Evolutionary conservation across 2,113 vertebrate genomes (phyloP).

Genomic region (Pseudorectes ferrugineus): DNA sequence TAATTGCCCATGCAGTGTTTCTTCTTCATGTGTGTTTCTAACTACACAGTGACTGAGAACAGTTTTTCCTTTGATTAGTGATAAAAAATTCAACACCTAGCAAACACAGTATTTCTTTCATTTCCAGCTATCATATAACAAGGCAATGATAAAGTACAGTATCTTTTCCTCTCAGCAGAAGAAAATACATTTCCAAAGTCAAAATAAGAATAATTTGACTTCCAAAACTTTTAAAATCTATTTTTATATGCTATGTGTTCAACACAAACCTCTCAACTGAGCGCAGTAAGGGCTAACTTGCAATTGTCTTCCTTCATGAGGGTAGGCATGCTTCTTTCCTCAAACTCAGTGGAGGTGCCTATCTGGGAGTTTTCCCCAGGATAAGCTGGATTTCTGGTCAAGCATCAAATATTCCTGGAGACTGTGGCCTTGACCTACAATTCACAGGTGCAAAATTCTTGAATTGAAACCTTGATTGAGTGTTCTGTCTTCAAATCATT

Average conservation of each 20-base stretch:
- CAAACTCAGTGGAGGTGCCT: neutral
- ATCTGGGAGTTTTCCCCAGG: neutral
- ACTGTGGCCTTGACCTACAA: neutral
- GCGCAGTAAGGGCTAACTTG: neutral
- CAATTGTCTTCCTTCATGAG: neutral
- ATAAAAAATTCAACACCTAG: slow-evolving; percentile 48
- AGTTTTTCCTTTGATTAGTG: neutral
- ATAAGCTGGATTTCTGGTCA: neutral
- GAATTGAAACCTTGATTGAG: neutral
- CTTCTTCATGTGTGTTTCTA: neutral
- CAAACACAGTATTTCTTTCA: neutral
- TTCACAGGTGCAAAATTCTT: neutral
- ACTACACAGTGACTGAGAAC: neutral
- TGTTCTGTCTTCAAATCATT: neutral
- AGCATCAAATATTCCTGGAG: neutral
- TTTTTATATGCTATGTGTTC: neutral
- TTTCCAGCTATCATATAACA: slow-evolving; percentile 21
- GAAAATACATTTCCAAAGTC: neutral
- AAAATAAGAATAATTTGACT: neutral
- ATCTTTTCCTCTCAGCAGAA: neutral
- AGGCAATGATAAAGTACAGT: neutral
- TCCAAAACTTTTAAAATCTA: neutral
- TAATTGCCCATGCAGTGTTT: neutral
- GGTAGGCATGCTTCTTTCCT: neutral
- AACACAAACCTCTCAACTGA: neutral